Conservation (phyloP, 2,797 vertebrate genomes). For the Linurgus olivaceus region DNA sequence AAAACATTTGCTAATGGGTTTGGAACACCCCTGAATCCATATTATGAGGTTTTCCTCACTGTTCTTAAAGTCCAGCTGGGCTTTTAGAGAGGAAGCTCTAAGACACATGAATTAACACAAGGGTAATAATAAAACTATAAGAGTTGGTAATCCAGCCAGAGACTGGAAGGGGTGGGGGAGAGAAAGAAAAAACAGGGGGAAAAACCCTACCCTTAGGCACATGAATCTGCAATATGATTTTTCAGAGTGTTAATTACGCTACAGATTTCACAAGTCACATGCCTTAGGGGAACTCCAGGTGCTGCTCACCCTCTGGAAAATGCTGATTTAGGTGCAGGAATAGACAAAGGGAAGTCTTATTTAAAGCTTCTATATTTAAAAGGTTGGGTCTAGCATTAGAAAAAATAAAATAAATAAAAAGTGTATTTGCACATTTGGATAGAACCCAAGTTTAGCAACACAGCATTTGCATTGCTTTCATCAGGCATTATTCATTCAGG, state of each 20-base stretch:
- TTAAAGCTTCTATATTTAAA: not conserved
- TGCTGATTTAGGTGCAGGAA: not conserved
- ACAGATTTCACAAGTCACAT: not conserved
- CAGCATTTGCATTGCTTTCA: not conserved
- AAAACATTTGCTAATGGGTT: not conserved
- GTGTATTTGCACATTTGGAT: not conserved
- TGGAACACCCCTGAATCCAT: not conserved
- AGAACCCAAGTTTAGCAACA: not conserved
- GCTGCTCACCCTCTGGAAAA: not conserved
- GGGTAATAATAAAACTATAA: not conserved
- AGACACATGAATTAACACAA: not conserved
- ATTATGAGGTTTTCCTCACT: not conserved
- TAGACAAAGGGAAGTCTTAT: not conserved
- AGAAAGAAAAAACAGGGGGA: not conserved
- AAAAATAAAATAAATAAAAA: not conserved
- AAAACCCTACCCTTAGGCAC: not conserved
- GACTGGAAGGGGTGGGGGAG: no score
- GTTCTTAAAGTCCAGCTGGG: not conserved
- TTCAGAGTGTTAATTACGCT: not conserved
- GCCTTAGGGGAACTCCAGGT: not conserved
- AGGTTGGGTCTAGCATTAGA: not conserved
- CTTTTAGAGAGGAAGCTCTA: not conserved
- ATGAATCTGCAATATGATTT: not conserved
- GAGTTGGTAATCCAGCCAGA: not conserved
- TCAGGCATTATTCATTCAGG: not conserved